Conservation (phyloP, 2,113 vertebrate genomes). For the Odontophorus gujanensis region DNA sequence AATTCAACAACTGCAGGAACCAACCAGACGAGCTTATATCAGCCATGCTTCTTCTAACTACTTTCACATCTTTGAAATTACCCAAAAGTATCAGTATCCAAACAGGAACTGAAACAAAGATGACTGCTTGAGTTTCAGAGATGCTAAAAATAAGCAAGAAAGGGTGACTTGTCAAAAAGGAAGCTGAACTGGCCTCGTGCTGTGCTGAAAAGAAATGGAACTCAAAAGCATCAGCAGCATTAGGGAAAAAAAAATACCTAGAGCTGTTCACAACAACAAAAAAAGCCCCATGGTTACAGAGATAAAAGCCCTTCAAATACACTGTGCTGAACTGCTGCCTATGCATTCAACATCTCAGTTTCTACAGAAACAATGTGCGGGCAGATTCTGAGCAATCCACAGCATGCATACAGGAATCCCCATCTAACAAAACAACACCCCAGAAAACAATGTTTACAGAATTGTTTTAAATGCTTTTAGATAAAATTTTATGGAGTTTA, state of each 20-base stretch:
- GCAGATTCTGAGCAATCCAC: neutral
- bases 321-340: neutral
- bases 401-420: neutral
- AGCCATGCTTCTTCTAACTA: neutral
- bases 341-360: neutral
- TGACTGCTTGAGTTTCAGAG: neutral
- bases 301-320: neutral
- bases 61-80: neutral
- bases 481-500: neutral
- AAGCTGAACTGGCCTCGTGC: neutral
- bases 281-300: neutral
- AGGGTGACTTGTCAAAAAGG: neutral
- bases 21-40: neutral
- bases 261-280: neutral
- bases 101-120: slow-evolving; percentile 13
- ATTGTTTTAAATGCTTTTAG: neutral
- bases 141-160: slow-evolving; percentile 36
- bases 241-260: neutral
- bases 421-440: neutral
- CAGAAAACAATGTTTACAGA: neutral
- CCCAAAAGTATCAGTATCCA: neutral
- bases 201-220: neutral
- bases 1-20: neutral
- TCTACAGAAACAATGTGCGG: neutral
- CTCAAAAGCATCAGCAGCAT: neutral